A percentile compares a stretch with the other conserved stretches of the same genome.
Conservation (phyloP, 2,797 vertebrate species). For the Artibeus jamaicensis region DNA sequence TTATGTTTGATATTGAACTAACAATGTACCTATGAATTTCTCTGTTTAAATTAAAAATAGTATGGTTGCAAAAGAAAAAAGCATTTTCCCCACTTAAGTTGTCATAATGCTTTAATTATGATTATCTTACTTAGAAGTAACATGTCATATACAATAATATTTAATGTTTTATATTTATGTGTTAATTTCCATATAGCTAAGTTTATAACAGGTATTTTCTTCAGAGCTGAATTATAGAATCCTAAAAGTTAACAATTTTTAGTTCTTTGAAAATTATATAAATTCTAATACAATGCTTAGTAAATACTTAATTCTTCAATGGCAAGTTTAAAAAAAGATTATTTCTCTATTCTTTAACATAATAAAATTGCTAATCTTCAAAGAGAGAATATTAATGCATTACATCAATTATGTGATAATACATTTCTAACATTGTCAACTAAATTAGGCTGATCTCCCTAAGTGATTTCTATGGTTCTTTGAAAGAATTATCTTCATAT, state of each 20-base stretch:
- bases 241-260: not conserved
- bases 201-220: not conserved
- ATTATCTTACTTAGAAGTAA: not conserved
- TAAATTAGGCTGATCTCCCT: not conserved
- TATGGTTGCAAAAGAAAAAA: not conserved
- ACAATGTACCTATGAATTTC: not conserved
- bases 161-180: not conserved
- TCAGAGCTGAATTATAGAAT: not conserved
- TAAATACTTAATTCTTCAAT: not conserved
- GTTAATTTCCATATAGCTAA: not conserved
- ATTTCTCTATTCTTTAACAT: not conserved
- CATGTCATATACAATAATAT: not conserved
- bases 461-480: not conserved
- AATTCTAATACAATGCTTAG: not conserved
- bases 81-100: not conserved
- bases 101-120: not conserved
- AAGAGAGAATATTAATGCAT: not conserved
- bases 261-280: not conserved
- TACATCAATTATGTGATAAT: not conserved
- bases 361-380: not conserved
- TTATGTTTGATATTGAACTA: not conserved
- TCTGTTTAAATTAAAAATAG: not conserved
- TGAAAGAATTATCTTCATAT: not conserved
- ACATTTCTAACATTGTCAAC: not conserved
- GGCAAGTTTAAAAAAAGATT: not conserved